These are phyloP conservation scores for Herpailurus yagouaroundi DNA, from an alignment of 2,113 vertebrate species.

Conservation along the genomic window DNA sequence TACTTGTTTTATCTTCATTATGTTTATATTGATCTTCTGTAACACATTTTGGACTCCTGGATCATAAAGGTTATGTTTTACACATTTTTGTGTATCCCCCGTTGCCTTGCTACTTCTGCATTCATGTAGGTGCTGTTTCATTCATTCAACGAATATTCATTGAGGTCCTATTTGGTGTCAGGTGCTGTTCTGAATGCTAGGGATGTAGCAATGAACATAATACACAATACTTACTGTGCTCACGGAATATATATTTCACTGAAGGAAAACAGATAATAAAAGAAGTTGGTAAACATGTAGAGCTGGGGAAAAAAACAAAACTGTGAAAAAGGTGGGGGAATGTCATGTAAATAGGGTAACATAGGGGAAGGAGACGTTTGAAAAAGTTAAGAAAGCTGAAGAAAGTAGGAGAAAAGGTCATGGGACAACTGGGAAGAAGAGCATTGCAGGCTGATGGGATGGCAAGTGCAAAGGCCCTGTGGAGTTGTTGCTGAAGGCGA, in stretches of 20 bases:
- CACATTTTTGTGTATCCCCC: background rate
- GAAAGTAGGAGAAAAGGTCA: background rate
- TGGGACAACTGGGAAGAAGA: background rate
- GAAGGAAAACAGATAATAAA: background rate
- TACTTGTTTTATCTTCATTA: background rate
- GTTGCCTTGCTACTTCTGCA: background rate
- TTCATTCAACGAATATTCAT: background rate
- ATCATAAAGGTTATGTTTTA: background rate
- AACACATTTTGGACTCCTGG: background rate
- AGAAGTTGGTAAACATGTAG: background rate
- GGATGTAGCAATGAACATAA: background rate
- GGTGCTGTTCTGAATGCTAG: background rate
- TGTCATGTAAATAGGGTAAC: background rate
- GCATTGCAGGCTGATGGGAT: background rate
- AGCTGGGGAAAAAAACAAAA: background rate
- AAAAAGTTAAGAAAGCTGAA: background rate
- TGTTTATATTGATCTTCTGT: background rate
- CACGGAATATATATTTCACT: background rate
- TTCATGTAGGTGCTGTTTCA: background rate
- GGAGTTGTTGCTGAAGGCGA: background rate
- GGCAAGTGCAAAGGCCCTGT: background rate
- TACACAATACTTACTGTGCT: background rate
- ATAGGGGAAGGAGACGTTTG: background rate
- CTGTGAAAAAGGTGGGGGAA: rapidly evolving
- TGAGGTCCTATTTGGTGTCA: background rate